Conservation (phyloP, 53 echinoderm and acorn worm genomes). For the Henricia sp. region DNA sequence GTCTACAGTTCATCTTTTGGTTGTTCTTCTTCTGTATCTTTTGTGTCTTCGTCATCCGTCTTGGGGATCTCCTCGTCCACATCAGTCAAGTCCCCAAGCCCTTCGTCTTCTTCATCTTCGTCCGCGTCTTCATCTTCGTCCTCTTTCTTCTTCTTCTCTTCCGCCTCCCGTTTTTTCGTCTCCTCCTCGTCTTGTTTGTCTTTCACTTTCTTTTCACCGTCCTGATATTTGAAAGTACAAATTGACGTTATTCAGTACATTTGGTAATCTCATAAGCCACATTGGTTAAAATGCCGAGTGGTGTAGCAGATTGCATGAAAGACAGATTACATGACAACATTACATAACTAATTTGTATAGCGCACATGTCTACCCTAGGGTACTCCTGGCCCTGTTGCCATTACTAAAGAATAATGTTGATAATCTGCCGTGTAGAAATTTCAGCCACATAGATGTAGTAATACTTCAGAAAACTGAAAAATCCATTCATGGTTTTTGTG, state of each 20-base stretch:
- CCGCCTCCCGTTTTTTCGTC: constrained; percentile 83
- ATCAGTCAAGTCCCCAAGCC: not conserved
- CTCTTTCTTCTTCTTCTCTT: constrained; percentile 80
- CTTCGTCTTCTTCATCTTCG: constrained; percentile 70
- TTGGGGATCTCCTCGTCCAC: constrained; percentile 20
- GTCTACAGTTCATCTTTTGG: constrained; percentile 63
- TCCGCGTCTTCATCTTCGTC: constrained; percentile 74
- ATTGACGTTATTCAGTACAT: not conserved
- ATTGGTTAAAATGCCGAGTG: not conserved
- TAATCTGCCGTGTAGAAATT: no score
- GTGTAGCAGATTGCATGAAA: not conserved
- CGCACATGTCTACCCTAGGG: no score
- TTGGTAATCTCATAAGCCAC: not conserved
- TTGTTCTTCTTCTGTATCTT: constrained; percentile 49
- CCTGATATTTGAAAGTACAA: constrained; percentile 69
- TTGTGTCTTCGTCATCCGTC: constrained; percentile 15
- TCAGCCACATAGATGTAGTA: no score
- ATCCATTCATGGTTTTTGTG: no score
- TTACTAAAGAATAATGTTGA: no score
- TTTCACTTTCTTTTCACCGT: constrained; percentile 96
- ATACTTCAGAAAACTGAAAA: no score
- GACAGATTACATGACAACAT: no score
- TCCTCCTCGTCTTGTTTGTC: constrained; percentile 95
- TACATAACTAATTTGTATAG: no score
- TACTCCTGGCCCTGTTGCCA: no score